Evolutionary conservation across 2,888 invertebrate species (phyloP).

Genomic region (Pollenia amentaria): DNA sequence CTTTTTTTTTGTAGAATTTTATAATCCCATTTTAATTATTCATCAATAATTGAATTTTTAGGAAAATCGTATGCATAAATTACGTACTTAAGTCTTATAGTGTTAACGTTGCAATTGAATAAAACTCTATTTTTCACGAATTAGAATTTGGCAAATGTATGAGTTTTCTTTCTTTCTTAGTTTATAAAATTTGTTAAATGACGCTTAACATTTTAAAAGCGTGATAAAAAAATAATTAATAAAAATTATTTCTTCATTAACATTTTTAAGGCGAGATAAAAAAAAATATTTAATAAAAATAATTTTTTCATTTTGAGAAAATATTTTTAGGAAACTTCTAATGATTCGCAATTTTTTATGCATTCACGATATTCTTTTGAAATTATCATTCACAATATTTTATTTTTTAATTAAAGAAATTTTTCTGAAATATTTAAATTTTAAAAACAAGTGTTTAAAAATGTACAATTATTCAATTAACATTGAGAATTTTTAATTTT

Average conservation of each 20-base stretch:
- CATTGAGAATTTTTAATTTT: too few species aligned
- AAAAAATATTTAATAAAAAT: background rate
- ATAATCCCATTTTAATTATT: constrained; percentile 22
- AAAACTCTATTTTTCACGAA: constrained; percentile 38
- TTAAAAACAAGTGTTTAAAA: too few species aligned
- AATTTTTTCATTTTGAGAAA: background rate
- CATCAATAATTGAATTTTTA: constrained; percentile 27
- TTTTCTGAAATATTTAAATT: background rate
- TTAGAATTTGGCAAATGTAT: constrained; percentile 24
- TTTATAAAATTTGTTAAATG: background rate
- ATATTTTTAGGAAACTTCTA: background rate
- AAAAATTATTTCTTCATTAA: background rate
- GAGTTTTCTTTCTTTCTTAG: background rate
- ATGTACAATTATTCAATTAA: too few species aligned
- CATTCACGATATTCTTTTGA: too few species aligned
- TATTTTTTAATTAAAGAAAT: too few species aligned
- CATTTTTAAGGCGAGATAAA: too few species aligned
- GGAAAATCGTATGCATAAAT: constrained; percentile 15
- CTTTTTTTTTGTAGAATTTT: background rate
- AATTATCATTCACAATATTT: too few species aligned
- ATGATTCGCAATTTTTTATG: background rate
- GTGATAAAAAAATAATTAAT: background rate
- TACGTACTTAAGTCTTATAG: constrained; percentile 36
- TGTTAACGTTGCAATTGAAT: constrained; percentile 52
- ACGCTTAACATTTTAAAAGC: constrained; percentile 22